Evolutionary conservation across 2,888 invertebrate genomes (phyloP), one percentile per base, ranked within the genome.

Genomic region (Troides oblongomaculatus): DNA sequence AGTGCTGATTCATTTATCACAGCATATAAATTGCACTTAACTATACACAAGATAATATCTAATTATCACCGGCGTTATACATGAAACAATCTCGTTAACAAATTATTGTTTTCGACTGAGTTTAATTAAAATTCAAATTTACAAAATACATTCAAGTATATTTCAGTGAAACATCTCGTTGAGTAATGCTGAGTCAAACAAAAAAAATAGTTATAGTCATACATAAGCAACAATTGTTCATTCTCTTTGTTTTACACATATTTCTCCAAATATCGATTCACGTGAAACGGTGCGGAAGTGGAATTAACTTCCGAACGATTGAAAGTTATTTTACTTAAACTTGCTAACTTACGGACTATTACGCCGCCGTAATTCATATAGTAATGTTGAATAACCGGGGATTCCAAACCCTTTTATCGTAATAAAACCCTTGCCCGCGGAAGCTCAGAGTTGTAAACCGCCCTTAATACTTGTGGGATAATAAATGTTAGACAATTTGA

Each of bases 361-460:
- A 66, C 66, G 66, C 18, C 7, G 4, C 62, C 58, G 56, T 66
- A 66, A 66, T 70, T 66, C 58, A 66, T 58, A 39, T 59, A 66
- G 63, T 70, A 66, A 66, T 62, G 66, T 66, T 70, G 62, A 70
- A 70, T 70, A 70, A 70, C 66, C 66, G 62, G 66, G 65, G n/a
- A 58, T 62, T 50, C 66, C 59, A 66, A 70, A 66, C 62, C 70
- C 70, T 50, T 50, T 70, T 66, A 70, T 70, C 70, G 66, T 70
- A 70, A 66, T 70, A 70, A 66, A 70, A 70, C 70, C 70, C 66
- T 64, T 60, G 66, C 63, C 62, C 66, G 66, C 70, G 70, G 70
- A 70, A 70, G 70, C 70, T 70, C 60, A 21, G 63, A 70, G 62
- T 70, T 70, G 70, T 70, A 70, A 70, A 70, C 66, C 70, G 66